These are phyloP conservation scores for Alosa alosa DNA, from an alignment of 2,113 vertebrate genomes.

Conservation along the genomic window DNA sequence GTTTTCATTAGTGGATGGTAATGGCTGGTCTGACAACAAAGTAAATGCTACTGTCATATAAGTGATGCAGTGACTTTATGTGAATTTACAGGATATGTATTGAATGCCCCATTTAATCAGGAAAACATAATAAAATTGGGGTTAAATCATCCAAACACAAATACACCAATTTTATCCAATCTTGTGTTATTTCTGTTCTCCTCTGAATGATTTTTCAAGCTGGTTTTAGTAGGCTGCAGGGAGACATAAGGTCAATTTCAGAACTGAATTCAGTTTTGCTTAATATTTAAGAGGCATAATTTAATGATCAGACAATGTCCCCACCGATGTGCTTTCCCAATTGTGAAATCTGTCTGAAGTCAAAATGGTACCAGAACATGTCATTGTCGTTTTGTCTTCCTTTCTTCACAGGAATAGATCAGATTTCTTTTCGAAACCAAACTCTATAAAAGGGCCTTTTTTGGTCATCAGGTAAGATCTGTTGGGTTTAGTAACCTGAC, in stretches of 20 bases:
- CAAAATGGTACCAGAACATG: neutral
- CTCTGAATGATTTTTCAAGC: neutral
- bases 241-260: conserved; percentile 17
- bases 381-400: neutral
- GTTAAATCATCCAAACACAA: neutral
- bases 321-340: neutral
- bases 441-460: neutral
- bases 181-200: neutral
- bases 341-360: neutral
- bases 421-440: neutral
- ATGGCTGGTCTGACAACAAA: neutral
- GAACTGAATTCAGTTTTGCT: neutral
- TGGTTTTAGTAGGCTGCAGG: conserved; percentile 31
- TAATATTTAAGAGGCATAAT: neutral
- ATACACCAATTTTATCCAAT: neutral
- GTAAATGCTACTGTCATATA: neutral
- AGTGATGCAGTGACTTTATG: neutral
- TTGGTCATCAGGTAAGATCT: neutral
- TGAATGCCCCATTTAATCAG: neutral
- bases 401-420: neutral
- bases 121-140: neutral
- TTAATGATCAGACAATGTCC: neutral
- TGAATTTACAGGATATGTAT: neutral
- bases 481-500: neutral
- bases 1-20: neutral